Evolutionary conservation across 2,113 vertebrate species (phyloP).

Genomic region (Spea bombifrons): DNA sequence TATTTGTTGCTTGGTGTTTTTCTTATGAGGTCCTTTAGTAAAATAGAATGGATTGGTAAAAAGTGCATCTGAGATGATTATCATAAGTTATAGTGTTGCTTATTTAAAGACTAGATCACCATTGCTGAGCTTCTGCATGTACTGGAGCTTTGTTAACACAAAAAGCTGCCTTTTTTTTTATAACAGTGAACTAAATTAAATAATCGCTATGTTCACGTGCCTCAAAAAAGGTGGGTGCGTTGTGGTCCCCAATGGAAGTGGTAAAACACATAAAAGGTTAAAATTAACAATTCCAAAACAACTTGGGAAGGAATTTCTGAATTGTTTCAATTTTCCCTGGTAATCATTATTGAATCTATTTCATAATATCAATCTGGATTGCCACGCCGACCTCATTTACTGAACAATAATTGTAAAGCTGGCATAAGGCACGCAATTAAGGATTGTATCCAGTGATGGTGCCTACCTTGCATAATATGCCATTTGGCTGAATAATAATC

Average conservation of each 20-base stretch:
- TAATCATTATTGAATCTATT: background rate
- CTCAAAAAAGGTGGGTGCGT: background rate
- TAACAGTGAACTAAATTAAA: too few relatives aligned
- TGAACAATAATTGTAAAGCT: background rate
- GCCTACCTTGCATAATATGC: too few relatives aligned
- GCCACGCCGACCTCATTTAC: background rate
- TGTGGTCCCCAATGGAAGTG: background rate
- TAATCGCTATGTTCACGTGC: background rate
- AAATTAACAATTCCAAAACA: background rate
- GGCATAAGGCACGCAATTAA: background rate
- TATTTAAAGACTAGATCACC: too few relatives aligned
- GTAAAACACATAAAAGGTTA: background rate
- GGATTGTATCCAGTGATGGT: background rate
- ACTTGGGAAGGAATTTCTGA: background rate
- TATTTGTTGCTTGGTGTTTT: background rate
- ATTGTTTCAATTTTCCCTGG: background rate
- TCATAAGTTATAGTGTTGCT: too few relatives aligned
- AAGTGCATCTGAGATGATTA: too few relatives aligned
- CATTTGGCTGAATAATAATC: too few relatives aligned
- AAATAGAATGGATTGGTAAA: too few relatives aligned
- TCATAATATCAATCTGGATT: background rate
- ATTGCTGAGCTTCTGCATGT: too few relatives aligned
- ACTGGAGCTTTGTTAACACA: too few relatives aligned
- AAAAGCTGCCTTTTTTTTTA: too few relatives aligned
- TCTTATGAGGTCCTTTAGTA: conserved; percentile 13